Evolutionary conservation across 2,113 vertebrate genomes (phyloP).

Genomic region (Oxyura jamaicensis): DNA sequence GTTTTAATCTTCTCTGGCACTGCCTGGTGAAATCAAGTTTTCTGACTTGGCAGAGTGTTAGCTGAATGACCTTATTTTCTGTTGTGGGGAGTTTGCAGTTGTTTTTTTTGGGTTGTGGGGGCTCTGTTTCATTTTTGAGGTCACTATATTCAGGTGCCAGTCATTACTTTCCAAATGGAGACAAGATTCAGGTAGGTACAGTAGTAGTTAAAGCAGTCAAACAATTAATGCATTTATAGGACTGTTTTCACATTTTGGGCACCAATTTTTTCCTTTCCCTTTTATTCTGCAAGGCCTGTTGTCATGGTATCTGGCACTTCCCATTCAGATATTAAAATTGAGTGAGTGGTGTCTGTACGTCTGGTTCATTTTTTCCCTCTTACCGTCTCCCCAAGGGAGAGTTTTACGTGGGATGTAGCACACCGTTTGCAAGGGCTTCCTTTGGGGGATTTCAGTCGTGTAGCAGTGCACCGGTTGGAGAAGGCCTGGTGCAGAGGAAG

Average conservation of each 20-base stretch:
- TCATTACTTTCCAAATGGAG: neutral
- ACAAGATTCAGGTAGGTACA: neutral
- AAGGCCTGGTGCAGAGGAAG: neutral
- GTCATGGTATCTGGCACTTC: conserved; percentile 60
- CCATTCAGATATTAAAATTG: conserved; percentile 64
- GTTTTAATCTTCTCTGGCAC: neutral
- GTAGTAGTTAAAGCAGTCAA: too few relatives aligned
- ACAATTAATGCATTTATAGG: neutral
- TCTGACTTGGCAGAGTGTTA: neutral
- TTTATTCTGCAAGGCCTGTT: conserved; percentile 46
- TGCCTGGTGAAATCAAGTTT: neutral
- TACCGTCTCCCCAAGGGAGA: conserved; percentile 31
- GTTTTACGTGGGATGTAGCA: conserved; percentile 52
- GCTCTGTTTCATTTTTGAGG: neutral
- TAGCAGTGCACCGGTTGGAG: neutral
- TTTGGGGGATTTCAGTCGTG: neutral
- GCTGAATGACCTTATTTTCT: neutral
- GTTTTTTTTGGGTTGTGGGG: neutral
- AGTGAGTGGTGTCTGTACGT: conserved; percentile 61
- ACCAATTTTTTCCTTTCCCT: neutral
- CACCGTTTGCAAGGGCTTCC: conserved; percentile 33
- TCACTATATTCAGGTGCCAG: accelerated
- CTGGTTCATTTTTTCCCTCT: conserved; percentile 57
- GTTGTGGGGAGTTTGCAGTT: neutral
- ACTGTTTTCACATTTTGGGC: neutral